Evolutionary conservation across 1,140 invertebrate species (phyloP).

Genomic region (Kradibia gibbosae): DNA sequence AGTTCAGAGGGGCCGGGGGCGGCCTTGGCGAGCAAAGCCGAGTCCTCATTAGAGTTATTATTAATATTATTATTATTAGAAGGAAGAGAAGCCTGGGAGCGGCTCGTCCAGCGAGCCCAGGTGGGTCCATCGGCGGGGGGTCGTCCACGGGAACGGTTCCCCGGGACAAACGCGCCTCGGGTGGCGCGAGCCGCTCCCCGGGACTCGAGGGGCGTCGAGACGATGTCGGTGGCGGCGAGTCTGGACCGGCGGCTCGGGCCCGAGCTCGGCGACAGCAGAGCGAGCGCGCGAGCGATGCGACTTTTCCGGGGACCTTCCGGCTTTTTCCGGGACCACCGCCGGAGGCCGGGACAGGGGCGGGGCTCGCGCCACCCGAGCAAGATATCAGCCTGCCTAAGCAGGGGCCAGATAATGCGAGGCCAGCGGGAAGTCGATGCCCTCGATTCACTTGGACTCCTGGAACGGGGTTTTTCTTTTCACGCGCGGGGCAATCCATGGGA

Average conservation of each 20-base stretch:
- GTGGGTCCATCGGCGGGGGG: not conserved
- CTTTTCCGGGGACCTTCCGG: constrained; percentile 15
- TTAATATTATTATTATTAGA: not conserved
- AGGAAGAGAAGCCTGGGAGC: not conserved
- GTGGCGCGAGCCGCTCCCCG: not conserved
- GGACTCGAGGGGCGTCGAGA: too few relatives aligned
- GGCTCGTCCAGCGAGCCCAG: not conserved
- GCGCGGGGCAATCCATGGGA: too few relatives aligned
- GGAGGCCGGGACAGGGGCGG: not conserved
- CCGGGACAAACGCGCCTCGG: not conserved
- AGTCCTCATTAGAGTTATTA: not conserved
- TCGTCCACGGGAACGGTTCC: not conserved
- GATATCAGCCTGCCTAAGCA: too few relatives aligned
- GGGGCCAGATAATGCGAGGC: not conserved
- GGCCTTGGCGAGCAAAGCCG: not conserved
- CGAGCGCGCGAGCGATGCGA: constrained; percentile 10
- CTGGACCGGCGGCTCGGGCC: not conserved
- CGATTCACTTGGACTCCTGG: not conserved
- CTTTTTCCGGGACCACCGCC: not conserved
- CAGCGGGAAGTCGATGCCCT: not conserved
- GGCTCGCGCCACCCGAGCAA: too few relatives aligned
- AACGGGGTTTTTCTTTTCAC: constrained; percentile 23
- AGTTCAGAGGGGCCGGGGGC: not conserved
- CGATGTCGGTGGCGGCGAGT: not conserved
- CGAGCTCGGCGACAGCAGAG: not conserved